A percentile compares a stretch with the other conserved stretches of the same genome.
Conservation (phyloP, 2,888 invertebrate genomes). For the Notocelia uddmanniana region DNA sequence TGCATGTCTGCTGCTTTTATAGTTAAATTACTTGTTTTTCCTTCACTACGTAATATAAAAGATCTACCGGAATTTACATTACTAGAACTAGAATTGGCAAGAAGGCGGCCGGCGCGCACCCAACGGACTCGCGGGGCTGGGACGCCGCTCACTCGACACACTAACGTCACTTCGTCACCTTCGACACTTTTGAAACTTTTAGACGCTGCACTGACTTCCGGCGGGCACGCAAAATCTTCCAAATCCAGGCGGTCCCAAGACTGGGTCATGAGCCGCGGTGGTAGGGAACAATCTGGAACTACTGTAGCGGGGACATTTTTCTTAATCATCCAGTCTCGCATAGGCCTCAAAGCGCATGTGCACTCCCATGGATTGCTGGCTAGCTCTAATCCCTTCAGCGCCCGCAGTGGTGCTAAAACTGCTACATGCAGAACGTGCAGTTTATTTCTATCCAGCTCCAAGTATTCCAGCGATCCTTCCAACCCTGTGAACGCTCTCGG, state of each 20-base stretch:
- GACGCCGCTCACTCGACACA: conserved; percentile 89
- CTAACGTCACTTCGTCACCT: conserved; percentile 90
- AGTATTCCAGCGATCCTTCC: conserved; percentile 90
- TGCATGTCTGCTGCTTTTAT: conserved; percentile 90
- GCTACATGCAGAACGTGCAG: conserved; percentile 88
- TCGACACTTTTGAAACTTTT: conserved; percentile 88
- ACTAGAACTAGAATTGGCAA: conserved; percentile 85
- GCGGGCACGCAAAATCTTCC: conserved; percentile 93
- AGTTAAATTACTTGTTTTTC: conserved; percentile 90
- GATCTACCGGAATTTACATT: conserved; percentile 84
- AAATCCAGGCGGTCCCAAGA: conserved; percentile 91
- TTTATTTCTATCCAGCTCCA: conserved; percentile 91
- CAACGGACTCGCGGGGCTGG: conserved; percentile 91
- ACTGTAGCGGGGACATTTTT: conserved; percentile 91
- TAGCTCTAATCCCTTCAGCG: conserved; percentile 90
- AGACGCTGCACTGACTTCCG: conserved; percentile 87
- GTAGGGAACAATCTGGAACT: conserved; percentile 89
- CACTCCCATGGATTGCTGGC: conserved; percentile 95
- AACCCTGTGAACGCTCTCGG: conserved; percentile 90
- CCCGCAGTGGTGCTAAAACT: conserved; percentile 88
- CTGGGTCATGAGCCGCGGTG: conserved; percentile 87
- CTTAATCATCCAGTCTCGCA: conserved; percentile 92
- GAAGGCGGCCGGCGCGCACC: conserved; percentile 89
- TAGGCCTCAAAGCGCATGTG: conserved; percentile 90
- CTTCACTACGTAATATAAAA: conserved; percentile 88